Evolutionary conservation across 1,140 invertebrate species (phyloP).

Genomic region (Papilio xuthus): DNA sequence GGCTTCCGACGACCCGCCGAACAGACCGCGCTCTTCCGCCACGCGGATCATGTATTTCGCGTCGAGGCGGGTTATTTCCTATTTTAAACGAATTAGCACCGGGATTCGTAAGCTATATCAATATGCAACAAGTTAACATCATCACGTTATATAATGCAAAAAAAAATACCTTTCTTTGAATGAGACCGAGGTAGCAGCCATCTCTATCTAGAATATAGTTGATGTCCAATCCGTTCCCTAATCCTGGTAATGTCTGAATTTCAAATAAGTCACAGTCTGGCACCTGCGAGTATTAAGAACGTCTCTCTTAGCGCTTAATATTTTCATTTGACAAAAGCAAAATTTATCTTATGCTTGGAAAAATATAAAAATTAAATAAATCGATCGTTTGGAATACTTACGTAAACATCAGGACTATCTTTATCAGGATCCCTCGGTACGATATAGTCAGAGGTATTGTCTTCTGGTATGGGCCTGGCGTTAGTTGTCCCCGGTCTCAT

Average conservation of each 20-base stretch:
- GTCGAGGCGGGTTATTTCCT: conserved; percentile 87
- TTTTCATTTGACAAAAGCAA: not conserved
- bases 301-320: not conserved
- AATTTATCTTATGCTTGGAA: not conserved
- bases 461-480: conserved; percentile 66
- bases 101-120: not conserved
- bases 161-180: conserved; percentile 84
- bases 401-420: conserved; percentile 67
- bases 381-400: conserved; percentile 47
- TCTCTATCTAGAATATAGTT: conserved; percentile 80
- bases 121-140: not conserved
- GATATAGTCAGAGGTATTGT: conserved; percentile 46
- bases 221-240: conserved; percentile 77
- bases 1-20: conserved; percentile 78
- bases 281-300: conserved; percentile 73
- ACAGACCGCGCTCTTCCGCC: conserved; percentile 88
- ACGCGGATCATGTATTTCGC: conserved; percentile 91
- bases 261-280: conserved; percentile 89
- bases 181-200: conserved; percentile 87
- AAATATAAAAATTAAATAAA: conserved; percentile 7
- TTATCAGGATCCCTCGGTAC: conserved; percentile 68
- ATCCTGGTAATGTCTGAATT: conserved; percentile 80
- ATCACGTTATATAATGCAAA: conserved; percentile 13
- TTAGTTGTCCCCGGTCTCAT: conserved; percentile 54
- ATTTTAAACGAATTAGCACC: conserved; percentile 25